Evolutionary conservation across 1,140 invertebrate genomes (phyloP).

Genomic region (Aplysia californica): DNA sequence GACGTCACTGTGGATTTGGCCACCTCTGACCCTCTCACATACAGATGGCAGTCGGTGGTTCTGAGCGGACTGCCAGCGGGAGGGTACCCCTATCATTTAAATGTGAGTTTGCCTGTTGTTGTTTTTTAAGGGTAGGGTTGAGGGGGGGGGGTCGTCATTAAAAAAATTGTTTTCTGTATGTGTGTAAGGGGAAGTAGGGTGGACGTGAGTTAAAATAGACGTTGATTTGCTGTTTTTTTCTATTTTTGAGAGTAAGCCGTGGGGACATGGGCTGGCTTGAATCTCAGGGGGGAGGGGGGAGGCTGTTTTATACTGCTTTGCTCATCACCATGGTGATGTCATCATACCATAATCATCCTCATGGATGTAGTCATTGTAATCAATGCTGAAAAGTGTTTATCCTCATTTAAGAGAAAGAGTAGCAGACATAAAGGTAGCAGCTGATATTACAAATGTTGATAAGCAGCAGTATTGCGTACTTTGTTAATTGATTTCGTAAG

Average conservation of each 20-base stretch:
- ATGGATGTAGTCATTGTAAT: no score
- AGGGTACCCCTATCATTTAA: background rate
- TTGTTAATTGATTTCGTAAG: background rate
- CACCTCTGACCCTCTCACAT: background rate
- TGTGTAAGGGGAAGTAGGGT: background rate
- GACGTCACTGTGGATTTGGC: background rate
- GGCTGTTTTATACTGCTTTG: no score
- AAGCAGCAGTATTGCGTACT: background rate
- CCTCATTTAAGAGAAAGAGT: no score
- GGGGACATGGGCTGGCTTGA: background rate
- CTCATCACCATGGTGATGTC: no score
- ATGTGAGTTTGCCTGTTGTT: background rate
- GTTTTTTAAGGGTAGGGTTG: no score
- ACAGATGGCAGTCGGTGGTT: background rate
- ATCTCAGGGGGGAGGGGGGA: no score
- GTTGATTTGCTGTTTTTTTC: background rate
- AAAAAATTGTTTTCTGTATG: background rate
- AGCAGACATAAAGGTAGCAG: background rate
- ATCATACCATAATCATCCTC: no score
- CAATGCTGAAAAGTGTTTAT: no score
- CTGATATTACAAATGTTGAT: background rate
- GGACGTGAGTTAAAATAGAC: background rate
- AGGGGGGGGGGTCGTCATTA: no score
- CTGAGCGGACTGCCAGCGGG: background rate
- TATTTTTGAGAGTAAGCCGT: background rate